phyloP scores from a whole-genome alignment of 2,113 vertebrate species.

The Coracopsis vasa region DNA sequence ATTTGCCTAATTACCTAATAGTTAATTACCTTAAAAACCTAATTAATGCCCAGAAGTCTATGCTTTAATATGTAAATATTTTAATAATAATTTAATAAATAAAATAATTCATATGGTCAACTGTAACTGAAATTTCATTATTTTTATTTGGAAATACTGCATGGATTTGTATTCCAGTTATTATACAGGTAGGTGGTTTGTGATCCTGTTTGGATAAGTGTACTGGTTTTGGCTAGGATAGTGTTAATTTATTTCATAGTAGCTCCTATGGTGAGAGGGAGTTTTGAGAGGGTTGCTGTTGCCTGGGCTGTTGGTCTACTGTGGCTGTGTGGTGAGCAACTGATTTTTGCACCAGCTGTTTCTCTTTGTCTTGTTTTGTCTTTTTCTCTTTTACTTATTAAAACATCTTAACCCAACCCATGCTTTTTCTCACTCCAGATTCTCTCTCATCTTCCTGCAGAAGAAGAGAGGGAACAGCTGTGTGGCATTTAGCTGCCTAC shows the following conservation, averaged over 20 bases:
- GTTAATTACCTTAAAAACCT: not conserved
- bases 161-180: not conserved
- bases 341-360: not conserved
- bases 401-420: not conserved
- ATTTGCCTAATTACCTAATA: not conserved
- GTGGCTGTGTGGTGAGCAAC: not conserved
- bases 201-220: not conserved
- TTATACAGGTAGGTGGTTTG: not conserved
- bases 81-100: not conserved
- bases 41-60: not conserved
- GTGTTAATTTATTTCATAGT: not conserved
- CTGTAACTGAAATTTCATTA: not conserved
- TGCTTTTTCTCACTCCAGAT: not conserved
- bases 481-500: not conserved
- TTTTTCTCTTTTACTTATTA: not conserved
- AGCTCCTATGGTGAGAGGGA: not conserved
- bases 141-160: not conserved
- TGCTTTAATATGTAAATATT: not conserved
- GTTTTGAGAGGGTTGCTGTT: not conserved
- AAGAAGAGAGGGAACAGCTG: not conserved
- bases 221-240: not conserved
- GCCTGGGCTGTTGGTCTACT: fast-evolving
- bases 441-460: not conserved
- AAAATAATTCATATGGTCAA: not conserved
- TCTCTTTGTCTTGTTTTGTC: not conserved